These are phyloP conservation scores for Linyphia triangularis DNA, from an alignment of 2,888 invertebrate species.

Conservation along the genomic window DNA sequence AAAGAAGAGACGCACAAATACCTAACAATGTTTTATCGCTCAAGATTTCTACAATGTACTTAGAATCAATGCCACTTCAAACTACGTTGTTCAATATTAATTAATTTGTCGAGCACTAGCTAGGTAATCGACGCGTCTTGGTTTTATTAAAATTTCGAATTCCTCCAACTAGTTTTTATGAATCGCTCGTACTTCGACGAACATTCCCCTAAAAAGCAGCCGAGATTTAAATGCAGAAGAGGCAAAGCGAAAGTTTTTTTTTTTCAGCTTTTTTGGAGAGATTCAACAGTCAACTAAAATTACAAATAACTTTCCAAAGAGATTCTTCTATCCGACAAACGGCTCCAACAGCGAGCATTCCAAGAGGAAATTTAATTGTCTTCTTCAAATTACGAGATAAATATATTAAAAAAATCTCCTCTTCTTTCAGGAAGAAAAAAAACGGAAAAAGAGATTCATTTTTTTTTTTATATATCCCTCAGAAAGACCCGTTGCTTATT, in stretches of 20 bases:
- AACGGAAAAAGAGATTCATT: slow-evolving; percentile 23
- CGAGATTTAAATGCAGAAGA: slow-evolving; percentile 16
- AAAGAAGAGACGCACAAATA: neutral
- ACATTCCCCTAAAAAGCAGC: slow-evolving; percentile 20
- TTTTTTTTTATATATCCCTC: slow-evolving; percentile 3
- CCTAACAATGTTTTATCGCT: neutral
- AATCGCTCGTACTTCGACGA: slow-evolving; percentile 4
- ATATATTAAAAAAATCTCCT: slow-evolving; percentile 54
- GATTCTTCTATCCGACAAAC: slow-evolving; percentile 37
- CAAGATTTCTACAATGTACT: neutral
- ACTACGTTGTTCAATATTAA: neutral
- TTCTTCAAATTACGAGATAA: slow-evolving; percentile 70
- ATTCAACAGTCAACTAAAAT: slow-evolving; percentile 41
- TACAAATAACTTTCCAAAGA: slow-evolving; percentile 39
- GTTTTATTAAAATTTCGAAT: slow-evolving; percentile 44
- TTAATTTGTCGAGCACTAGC: neutral
- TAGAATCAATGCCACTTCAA: neutral
- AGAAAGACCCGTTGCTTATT: slow-evolving; percentile 55
- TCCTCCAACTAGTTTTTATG: slow-evolving; percentile 26
- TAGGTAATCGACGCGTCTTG: slow-evolving; percentile 1
- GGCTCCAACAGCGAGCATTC: slow-evolving; percentile 30
- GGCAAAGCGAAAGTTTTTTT: neutral
- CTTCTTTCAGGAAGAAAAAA: neutral
- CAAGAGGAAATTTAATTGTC: slow-evolving; percentile 72
- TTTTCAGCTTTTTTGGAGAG: too few species aligned